Evolutionary conservation across 2,888 invertebrate species (phyloP), one percentile per base, ranked within the genome.

Genomic region (Rhagium mordax): DNA sequence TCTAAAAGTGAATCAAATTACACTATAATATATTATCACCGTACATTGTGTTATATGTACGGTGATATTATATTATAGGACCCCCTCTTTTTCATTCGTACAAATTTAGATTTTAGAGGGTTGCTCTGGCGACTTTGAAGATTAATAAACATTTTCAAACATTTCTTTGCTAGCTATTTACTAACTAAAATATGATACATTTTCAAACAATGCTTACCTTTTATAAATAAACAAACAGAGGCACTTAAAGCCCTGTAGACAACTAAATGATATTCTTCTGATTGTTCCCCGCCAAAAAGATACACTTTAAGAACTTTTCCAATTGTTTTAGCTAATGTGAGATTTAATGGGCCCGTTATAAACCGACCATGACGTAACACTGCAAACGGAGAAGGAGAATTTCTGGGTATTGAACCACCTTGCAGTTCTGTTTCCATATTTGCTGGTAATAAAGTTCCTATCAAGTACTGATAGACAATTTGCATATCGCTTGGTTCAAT

Each of bases 221-320:
- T 93, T 72, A 96, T 90, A 83, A 97, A 94, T 70, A 98, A 90
- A 85, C 96, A 96, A 41, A 98, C 89, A 24, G 96, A 95, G 4
- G 96, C 95, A 89, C 95, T 96, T 57, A 96, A 87, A 5, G 95
- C 94, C 78, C 96, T 92, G 86, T 98, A 98, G 21, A 96, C 94
- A 16, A 98, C 89, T 84, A 98, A 89, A 86, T 94, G 92, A 85
- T 94, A 93, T 78, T 92, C 79, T 68, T 91, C 91, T 49, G 91
- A 89, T 78, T 91, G 89, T 3, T 84, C 86, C 71, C 91, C 90
- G 72, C 91, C 89, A 85, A 91, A 93, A 16, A 95, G 88, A 83
- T 92, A 92, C 10, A 95, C 92, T 88, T 92, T 93, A 0, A 94
- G 92, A 29, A 95, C 88, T 86, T 92, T 94, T 41, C 91, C 91